A percentile compares a stretch with the other conserved stretches of the same genome.
Conservation (phyloP, 2,888 invertebrate species). For the Drosophila longiperda region DNA sequence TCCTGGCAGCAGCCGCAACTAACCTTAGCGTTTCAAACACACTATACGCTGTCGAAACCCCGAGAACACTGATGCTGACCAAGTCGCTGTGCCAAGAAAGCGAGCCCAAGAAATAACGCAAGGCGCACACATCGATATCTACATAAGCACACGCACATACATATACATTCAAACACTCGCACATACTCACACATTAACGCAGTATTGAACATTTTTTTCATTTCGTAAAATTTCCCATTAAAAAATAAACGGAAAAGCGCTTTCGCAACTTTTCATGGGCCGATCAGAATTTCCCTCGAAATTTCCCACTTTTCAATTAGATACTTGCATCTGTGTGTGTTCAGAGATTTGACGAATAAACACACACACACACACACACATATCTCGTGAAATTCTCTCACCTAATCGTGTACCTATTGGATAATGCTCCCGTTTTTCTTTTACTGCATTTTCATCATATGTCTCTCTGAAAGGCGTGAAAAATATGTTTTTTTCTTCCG, state of each 20-base stretch:
- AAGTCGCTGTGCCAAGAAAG: conserved; percentile 83
- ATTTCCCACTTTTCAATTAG: conserved; percentile 29
- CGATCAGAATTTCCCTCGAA: conserved; percentile 62
- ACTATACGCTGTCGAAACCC: conserved; percentile 86
- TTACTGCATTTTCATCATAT: conserved; percentile 55
- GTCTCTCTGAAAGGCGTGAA: conserved; percentile 52
- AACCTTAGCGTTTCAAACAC: conserved; percentile 86
- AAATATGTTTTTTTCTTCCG: conserved; percentile 63
- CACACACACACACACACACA: background rate
- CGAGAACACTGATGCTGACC: conserved; percentile 86
- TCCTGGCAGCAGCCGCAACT: conserved; percentile 79
- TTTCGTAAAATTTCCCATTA: conserved; percentile 75
- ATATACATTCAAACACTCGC: conserved; percentile 22
- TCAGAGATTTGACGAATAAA: conserved; percentile 2
- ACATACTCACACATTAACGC: conserved; percentile 40
- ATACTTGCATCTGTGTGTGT: conserved; percentile 14
- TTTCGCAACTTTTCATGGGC: conserved; percentile 68
- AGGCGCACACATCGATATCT: conserved; percentile 41
- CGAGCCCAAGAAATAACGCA: conserved; percentile 78
- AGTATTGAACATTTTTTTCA: conserved; percentile 63
- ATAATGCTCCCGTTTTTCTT: conserved; percentile 18
- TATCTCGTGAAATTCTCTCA: conserved; percentile 38
- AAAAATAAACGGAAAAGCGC: conserved; percentile 65
- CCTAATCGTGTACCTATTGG: conserved; percentile 21
- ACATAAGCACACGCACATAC: conserved; percentile 27